phyloP scores from a whole-genome alignment of 2,797 vertebrate genomes.

The Gallirallus australis region DNA sequence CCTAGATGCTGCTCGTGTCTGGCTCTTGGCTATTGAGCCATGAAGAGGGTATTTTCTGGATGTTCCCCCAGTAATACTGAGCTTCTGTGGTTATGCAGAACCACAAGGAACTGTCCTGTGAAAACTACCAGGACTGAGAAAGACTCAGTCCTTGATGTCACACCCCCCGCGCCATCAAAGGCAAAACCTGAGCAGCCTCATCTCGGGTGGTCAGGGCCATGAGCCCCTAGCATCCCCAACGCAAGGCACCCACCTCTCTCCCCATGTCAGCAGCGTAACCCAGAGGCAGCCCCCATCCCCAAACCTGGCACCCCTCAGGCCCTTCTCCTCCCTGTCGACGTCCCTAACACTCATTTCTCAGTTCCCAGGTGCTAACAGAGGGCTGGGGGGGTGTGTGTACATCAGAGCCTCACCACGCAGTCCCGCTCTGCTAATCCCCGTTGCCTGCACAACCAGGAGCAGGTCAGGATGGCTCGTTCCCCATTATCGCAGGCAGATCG shows the following conservation, averaged over 20 bases:
- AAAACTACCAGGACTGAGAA: background rate
- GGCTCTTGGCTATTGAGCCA: background rate
- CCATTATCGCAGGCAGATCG: fast-evolving
- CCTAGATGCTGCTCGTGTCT: background rate
- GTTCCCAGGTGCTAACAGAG: background rate
- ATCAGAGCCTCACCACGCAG: background rate
- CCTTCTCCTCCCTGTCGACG: background rate
- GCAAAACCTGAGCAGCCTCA: background rate
- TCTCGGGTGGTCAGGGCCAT: fast-evolving
- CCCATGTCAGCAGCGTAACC: background rate
- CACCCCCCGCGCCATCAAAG: too few species aligned
- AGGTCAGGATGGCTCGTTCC: background rate
- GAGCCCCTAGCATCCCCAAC: background rate
- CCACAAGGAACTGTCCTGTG: background rate
- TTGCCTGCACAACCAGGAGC: fast-evolving
- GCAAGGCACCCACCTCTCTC: background rate
- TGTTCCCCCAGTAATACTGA: background rate
- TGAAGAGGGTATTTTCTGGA: background rate
- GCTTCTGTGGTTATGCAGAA: background rate
- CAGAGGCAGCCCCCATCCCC: background rate
- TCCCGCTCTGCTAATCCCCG: background rate
- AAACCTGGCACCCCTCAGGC: fast-evolving
- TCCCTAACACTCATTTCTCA: fast-evolving
- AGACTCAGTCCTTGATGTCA: background rate
- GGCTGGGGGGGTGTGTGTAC: fast-evolving